Percentiles rank a stretch among this genome's conserved stretches.
Evolutionary conservation across 2,888 invertebrate genomes (phyloP).

Genomic region (Drosophila infuscata): DNA sequence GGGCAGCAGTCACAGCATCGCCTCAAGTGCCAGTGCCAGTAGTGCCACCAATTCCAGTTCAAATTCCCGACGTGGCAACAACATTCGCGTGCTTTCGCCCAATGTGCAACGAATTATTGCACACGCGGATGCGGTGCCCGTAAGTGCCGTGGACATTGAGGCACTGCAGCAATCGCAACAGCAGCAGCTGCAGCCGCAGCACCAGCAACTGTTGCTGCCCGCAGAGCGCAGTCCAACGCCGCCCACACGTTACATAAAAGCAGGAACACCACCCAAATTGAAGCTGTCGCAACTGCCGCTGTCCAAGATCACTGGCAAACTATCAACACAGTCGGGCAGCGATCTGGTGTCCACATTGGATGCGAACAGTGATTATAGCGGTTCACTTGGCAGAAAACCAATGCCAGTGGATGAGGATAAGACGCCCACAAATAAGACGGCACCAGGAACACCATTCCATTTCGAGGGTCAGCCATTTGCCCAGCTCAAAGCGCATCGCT

Average conservation of each 20-base stretch:
- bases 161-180: conserved; percentile 74
- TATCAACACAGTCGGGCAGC: conserved; percentile 82
- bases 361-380: conserved; percentile 72
- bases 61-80: conserved; percentile 73
- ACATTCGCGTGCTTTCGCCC: conserved; percentile 85
- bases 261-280: conserved; percentile 47
- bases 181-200: conserved; percentile 29
- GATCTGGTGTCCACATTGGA: conserved; percentile 83
- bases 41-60: conserved; percentile 3
- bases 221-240: conserved; percentile 62
- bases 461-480: conserved; percentile 69
- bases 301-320: conserved; percentile 83
- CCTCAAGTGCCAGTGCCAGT: conserved; percentile 47
- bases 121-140: conserved; percentile 85
- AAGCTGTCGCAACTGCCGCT: conserved; percentile 83
- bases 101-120: conserved; percentile 87
- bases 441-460: conserved; percentile 68
- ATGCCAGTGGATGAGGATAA: conserved; percentile 72
- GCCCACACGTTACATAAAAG: conserved; percentile 67
- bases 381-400: conserved; percentile 44
- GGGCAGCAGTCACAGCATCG: conserved; percentile 64
- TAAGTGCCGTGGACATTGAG: conserved; percentile 80
- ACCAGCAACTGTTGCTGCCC: conserved; percentile 39
- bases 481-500: conserved; percentile 62
- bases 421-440: conserved; percentile 79